Conservation (phyloP, 2,888 invertebrate species). For the Drosophila cracens region DNA sequence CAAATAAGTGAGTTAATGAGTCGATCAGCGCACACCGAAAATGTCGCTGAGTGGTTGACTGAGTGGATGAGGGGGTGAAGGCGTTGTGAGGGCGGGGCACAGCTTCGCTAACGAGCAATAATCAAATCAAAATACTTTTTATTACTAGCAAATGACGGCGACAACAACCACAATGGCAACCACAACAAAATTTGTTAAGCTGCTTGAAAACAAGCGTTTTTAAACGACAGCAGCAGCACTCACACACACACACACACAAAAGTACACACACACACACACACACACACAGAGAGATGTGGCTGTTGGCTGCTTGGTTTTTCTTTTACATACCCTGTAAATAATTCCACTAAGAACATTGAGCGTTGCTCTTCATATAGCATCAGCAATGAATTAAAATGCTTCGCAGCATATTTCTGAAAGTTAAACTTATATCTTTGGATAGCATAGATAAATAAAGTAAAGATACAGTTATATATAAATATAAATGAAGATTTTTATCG, state of each 20-base stretch:
- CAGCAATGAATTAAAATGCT: neutral
- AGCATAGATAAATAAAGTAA: neutral
- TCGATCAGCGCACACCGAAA: slow-evolving; percentile 53
- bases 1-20: slow-evolving; percentile 76
- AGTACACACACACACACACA: neutral
- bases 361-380: too few relatives aligned
- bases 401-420: neutral
- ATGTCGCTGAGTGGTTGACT: slow-evolving; percentile 30
- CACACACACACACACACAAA: neutral
- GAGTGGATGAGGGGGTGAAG: neutral
- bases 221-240: slow-evolving; percentile 34
- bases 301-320: slow-evolving; percentile 14
- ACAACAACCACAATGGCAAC: slow-evolving; percentile 20
- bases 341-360: neutral
- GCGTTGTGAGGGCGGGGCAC: neutral
- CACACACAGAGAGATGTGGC: neutral
- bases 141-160: slow-evolving; percentile 62
- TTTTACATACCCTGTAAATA: slow-evolving; percentile 20
- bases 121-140: slow-evolving; percentile 77
- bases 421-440: neutral
- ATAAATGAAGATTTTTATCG: too few relatives aligned
- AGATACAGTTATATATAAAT: neutral
- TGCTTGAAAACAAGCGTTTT: slow-evolving; percentile 38
- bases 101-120: slow-evolving; percentile 73
- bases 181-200: slow-evolving; percentile 28